Conservation (phyloP, 2,797 vertebrate genomes). For the Eurystomus glaucurus region DNA sequence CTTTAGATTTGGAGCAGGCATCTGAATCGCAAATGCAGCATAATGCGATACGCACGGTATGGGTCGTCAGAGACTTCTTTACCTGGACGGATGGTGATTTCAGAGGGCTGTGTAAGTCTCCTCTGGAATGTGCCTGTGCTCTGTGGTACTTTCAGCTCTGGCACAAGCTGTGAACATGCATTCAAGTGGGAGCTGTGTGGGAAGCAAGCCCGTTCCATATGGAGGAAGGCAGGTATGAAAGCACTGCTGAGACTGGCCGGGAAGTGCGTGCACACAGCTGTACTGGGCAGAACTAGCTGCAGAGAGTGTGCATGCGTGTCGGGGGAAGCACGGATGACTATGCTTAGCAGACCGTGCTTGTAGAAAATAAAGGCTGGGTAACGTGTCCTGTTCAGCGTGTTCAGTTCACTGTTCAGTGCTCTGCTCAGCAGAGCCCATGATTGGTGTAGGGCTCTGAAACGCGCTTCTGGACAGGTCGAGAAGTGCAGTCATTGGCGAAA, state of each 20-base stretch:
- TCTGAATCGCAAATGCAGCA: constrained; percentile 54
- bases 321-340: background rate
- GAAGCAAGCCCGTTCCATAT: background rate
- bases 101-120: background rate
- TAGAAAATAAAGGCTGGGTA: background rate
- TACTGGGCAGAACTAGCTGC: background rate
- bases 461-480: background rate
- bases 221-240: background rate
- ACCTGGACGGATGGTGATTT: constrained; percentile 51
- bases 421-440: background rate
- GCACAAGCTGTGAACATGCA: constrained; percentile 15
- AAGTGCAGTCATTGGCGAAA: background rate
- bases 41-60: background rate
- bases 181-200: background rate
- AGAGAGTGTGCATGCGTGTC: rapidly evolving
- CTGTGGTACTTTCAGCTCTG: background rate
- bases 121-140: background rate
- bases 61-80: constrained; percentile 28
- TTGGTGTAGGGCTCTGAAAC: background rate
- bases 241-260: background rate
- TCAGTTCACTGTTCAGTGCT: background rate
- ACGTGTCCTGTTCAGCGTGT: rapidly evolving
- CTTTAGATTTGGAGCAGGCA: constrained; percentile 48
- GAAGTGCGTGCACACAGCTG: background rate
- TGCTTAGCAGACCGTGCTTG: background rate